phyloP scores from a whole-genome alignment of 2,888 invertebrate species.

The Nemoura dubitans region DNA sequence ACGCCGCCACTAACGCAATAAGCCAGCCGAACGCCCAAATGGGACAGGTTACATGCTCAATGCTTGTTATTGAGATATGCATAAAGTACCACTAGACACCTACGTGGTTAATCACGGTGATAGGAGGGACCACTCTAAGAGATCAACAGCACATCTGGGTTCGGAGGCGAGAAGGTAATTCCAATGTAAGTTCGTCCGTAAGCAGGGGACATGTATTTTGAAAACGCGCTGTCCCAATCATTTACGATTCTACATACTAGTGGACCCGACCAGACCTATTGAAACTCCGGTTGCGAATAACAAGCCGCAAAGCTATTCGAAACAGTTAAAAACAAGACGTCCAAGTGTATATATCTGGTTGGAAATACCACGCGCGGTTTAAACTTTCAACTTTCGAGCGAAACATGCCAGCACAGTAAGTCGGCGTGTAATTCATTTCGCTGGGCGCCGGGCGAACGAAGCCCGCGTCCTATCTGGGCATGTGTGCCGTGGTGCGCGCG shows the following conservation, averaged over 20 bases:
- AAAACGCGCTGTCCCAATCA: no score
- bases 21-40: neutral
- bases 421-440: neutral
- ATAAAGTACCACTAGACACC: neutral
- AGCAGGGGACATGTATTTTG: no score
- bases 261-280: no score
- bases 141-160: neutral
- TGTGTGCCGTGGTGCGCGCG: neutral
- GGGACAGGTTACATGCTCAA: neutral
- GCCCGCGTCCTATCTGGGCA: neutral
- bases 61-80: neutral
- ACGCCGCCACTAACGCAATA: neutral
- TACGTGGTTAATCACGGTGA: neutral
- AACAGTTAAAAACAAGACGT: no score
- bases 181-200: no score
- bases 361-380: no score
- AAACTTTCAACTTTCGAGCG: neutral
- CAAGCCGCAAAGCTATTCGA: no score
- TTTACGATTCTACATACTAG: no score
- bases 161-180: neutral
- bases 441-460: neutral
- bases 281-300: no score
- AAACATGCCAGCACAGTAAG: neutral
- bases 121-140: neutral
- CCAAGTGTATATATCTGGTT: no score